Percentiles rank a stretch among this genome's conserved stretches.
phyloP scores from a whole-genome alignment of 2,888 invertebrate genomes.

The Clitarchus hookeri region DNA sequence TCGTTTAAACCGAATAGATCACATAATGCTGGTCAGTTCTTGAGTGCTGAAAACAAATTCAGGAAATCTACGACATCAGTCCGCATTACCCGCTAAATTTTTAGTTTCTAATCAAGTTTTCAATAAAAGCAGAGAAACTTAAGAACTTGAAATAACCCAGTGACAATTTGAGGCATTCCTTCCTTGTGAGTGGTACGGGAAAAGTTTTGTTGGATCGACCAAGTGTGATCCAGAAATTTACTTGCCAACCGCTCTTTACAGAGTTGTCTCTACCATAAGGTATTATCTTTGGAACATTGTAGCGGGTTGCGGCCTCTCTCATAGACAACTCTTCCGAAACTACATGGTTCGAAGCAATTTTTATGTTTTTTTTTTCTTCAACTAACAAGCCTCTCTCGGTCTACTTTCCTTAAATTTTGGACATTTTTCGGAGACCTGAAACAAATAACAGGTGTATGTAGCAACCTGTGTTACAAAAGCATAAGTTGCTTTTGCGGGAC shows the following conservation, averaged over 20 bases:
- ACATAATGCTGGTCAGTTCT: constrained; percentile 35
- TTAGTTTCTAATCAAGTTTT: constrained; percentile 40
- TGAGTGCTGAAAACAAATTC: constrained; percentile 30
- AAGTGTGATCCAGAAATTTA: not conserved
- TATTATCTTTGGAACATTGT: constrained; percentile 12
- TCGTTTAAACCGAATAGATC: not conserved
- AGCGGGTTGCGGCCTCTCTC: not conserved
- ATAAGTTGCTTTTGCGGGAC: not conserved
- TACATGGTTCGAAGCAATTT: not conserved
- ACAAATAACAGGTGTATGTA: not conserved
- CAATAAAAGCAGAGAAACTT: constrained; percentile 34
- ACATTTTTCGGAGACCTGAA: not conserved
- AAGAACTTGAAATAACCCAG: constrained; percentile 38
- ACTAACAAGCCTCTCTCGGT: not conserved
- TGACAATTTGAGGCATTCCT: constrained; percentile 39
- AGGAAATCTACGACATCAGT: constrained; percentile 32
- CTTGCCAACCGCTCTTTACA: not conserved
- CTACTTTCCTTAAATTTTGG: not conserved
- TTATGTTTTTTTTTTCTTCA: constrained; percentile 17
- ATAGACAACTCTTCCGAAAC: constrained; percentile 11
- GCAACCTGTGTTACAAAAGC: not conserved
- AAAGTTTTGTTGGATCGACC: constrained; percentile 21
- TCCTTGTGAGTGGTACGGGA: constrained; percentile 30
- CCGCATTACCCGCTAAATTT: constrained; percentile 39
- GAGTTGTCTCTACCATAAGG: not conserved